phyloP scores from a whole-genome alignment of 2,888 invertebrate genomes.

The Morinoia aosen region DNA sequence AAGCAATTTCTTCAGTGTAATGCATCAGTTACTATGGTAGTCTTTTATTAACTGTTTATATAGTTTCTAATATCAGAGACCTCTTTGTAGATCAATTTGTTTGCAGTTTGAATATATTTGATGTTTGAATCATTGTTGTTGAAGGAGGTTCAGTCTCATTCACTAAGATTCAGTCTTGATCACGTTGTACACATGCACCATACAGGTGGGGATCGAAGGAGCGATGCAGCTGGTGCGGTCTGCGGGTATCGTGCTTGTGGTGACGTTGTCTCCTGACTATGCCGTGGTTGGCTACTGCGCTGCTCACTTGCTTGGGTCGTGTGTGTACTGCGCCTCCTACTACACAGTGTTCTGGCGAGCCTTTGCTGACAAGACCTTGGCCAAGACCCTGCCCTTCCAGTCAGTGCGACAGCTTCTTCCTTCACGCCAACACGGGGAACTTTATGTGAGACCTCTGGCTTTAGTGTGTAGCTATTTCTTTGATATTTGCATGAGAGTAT shows the following conservation, averaged over 20 bases:
- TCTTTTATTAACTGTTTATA: background rate
- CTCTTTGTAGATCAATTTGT: background rate
- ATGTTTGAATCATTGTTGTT: background rate
- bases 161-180: background rate
- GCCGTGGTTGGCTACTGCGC: conserved; percentile 62
- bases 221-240: conserved; percentile 62
- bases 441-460: background rate
- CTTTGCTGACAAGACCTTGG: conserved; percentile 55
- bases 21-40: background rate
- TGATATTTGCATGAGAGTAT: background rate
- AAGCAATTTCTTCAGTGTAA: background rate
- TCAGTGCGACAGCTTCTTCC: conserved; percentile 60
- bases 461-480: background rate
- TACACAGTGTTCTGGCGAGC: conserved; percentile 57
- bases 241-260: conserved; percentile 51
- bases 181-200: background rate
- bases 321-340: conserved; percentile 59
- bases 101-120: background rate
- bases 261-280: conserved; percentile 55
- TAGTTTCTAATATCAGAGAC: background rate
- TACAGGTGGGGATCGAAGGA: conserved; percentile 64
- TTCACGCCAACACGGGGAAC: background rate
- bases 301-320: conserved; percentile 60
- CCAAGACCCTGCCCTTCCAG: conserved; percentile 53
- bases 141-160: background rate